phyloP scores from a whole-genome alignment of 2,888 invertebrate genomes.

The Lysandra coridon region DNA sequence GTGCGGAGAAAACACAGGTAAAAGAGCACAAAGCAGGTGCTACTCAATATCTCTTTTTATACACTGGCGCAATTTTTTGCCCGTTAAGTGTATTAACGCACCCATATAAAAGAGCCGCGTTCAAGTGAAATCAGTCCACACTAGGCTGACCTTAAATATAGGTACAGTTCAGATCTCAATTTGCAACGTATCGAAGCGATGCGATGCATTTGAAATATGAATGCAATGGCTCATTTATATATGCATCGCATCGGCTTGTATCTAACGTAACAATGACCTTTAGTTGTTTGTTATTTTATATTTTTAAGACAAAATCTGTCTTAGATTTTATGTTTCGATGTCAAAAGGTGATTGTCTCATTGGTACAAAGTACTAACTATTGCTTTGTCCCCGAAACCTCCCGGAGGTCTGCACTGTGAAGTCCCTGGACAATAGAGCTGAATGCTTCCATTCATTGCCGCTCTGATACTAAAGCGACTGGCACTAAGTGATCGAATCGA shows the following conservation, averaged over 20 bases:
- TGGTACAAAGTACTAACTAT: not conserved
- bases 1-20: not conserved
- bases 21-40: not conserved
- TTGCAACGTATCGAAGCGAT: no score
- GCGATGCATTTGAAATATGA: no score
- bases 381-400: not conserved
- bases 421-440: not conserved
- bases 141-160: no score
- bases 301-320: no score
- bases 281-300: no score
- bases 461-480: not conserved
- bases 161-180: no score
- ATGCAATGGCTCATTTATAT: no score
- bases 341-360: not conserved
- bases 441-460: not conserved
- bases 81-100: not conserved
- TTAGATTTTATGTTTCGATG: no score
- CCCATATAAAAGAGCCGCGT: no score
- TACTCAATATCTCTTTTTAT: not conserved
- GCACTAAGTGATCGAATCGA: not conserved
- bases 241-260: no score
- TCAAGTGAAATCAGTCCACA: no score
- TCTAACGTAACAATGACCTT: no score
- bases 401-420: not conserved
- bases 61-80: not conserved